Conservation (phyloP, 1,140 invertebrate species). For the Drosophila watanabei region DNA sequence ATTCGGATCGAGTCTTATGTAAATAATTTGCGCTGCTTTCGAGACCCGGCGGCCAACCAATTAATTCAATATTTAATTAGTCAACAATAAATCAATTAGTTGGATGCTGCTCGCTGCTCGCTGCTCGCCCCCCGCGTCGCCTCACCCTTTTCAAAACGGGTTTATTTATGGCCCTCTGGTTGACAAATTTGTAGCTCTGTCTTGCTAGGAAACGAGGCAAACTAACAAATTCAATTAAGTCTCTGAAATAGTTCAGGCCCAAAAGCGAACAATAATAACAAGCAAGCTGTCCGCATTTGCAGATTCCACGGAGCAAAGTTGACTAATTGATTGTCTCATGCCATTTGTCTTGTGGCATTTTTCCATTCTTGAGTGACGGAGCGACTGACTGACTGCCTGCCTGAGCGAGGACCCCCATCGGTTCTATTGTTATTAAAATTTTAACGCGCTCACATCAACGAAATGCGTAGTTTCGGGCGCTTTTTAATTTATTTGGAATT, state of each 20-base stretch:
- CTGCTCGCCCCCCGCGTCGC: not conserved
- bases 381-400: not conserved
- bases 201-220: constrained; percentile 31
- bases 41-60: constrained; percentile 60
- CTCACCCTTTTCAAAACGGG: constrained; percentile 49
- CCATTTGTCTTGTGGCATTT: constrained; percentile 68
- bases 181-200: constrained; percentile 70
- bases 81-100: constrained; percentile 84
- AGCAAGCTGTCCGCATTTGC: constrained; percentile 29
- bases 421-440: constrained; percentile 71
- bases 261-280: constrained; percentile 62
- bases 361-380: constrained; percentile 23
- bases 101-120: constrained; percentile 26
- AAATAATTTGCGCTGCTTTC: constrained; percentile 67
- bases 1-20: constrained; percentile 55
- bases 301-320: constrained; percentile 57
- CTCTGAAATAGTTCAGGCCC: constrained; percentile 65
- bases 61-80: constrained; percentile 84
- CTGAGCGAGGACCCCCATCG: constrained; percentile 29
- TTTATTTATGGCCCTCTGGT: constrained; percentile 69
- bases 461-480: constrained; percentile 77
- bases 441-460: constrained; percentile 44
- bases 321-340: constrained; percentile 74
- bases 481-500: constrained; percentile 75
- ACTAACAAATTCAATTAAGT: constrained; percentile 79